Conservation (phyloP, 1,140 invertebrate genomes). For the Nixonia krombeini region DNA sequence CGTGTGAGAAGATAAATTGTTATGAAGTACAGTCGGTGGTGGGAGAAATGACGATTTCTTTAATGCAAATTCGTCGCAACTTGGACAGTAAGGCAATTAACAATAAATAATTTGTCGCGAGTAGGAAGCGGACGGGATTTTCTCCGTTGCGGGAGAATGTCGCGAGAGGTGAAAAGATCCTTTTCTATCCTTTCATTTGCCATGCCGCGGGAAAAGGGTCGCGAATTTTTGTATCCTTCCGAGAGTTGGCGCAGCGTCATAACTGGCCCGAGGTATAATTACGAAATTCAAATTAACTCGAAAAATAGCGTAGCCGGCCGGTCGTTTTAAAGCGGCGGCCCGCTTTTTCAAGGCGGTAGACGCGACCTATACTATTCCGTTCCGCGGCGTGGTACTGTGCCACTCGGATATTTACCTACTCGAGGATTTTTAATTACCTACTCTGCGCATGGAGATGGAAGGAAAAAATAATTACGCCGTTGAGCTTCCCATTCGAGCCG, state of each 20-base stretch:
- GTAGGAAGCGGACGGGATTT: too few species aligned
- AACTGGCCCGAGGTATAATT: constrained; percentile 67
- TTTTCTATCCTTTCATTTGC: constrained; percentile 39
- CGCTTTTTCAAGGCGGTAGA: constrained; percentile 64
- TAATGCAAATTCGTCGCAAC: constrained; percentile 9
- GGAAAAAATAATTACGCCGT: constrained; percentile 58
- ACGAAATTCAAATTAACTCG: constrained; percentile 73
- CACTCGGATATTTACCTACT: constrained; percentile 72
- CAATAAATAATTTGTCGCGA: too few species aligned
- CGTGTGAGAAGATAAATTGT: too few species aligned
- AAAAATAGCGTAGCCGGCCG: constrained; percentile 66
- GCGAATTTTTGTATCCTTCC: constrained; percentile 62
- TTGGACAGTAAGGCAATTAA: constrained; percentile 1
- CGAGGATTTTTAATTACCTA: constrained; percentile 71
- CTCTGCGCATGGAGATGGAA: constrained; percentile 40
- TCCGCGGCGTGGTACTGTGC: constrained; percentile 49
- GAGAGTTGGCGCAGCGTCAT: constrained; percentile 57
- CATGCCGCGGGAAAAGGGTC: constrained; percentile 46
- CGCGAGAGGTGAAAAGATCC: constrained; percentile 23
- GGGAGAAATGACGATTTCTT: background rate
- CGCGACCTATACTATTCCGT: constrained; percentile 57
- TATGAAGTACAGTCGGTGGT: too few species aligned
- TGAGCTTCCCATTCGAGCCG: constrained; percentile 45
- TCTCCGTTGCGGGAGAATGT: too few species aligned
- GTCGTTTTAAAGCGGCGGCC: constrained; percentile 64